Evolutionary conservation across 1,140 invertebrate genomes (phyloP).

Genomic region (Procambarus virginalis): DNA sequence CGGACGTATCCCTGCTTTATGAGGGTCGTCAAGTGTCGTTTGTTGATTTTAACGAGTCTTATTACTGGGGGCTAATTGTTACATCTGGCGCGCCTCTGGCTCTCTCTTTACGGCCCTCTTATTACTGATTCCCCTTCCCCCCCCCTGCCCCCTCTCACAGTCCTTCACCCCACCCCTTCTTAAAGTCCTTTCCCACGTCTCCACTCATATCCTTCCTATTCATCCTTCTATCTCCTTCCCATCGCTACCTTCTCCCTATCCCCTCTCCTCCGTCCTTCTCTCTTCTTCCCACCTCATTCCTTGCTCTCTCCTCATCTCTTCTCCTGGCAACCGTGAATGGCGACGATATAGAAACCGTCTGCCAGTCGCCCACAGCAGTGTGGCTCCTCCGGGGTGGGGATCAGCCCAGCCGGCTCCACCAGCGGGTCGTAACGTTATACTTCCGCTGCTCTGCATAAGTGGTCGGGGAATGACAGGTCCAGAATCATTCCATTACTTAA

Average conservation of each 20-base stretch:
- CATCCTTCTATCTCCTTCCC: background rate
- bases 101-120: background rate
- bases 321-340: background rate
- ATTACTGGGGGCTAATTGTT: constrained; percentile 22
- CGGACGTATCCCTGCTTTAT: constrained; percentile 17
- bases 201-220: too few relatives aligned
- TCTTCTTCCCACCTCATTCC: background rate
- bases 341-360: background rate
- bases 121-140: background rate
- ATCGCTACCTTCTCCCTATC: background rate
- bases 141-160: background rate
- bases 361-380: background rate
- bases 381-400: background rate
- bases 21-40: constrained; percentile 28
- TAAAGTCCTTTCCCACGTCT: too few relatives aligned
- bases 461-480: background rate
- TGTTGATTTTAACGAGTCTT: constrained; percentile 39
- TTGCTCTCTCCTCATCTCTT: background rate
- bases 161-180: background rate
- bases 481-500: background rate
- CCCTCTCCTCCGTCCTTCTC: background rate
- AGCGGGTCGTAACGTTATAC: background rate
- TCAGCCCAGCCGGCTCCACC: too few relatives aligned
- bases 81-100: background rate
- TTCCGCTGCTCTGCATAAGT: background rate